These are phyloP conservation scores for Lagodon rhomboides DNA, from an alignment of 2,797 vertebrate genomes.

Conservation along the genomic window DNA sequence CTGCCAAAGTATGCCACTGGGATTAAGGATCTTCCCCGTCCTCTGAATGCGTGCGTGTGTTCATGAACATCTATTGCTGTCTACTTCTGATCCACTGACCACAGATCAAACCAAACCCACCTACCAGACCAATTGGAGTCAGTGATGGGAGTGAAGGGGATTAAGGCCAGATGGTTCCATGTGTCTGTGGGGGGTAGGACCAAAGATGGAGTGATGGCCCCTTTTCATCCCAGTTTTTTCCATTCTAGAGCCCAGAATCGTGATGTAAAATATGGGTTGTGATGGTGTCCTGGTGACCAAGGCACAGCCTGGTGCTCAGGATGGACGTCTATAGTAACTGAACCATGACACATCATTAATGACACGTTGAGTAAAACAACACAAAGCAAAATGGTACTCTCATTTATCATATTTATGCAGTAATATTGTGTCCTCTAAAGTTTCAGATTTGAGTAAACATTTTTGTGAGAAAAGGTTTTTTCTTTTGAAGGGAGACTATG, in stretches of 20 bases:
- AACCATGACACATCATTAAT: background rate
- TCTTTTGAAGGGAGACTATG: no score
- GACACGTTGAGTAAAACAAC: background rate
- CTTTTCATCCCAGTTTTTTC: background rate
- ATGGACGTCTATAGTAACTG: background rate
- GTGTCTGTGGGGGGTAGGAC: constrained; percentile 9
- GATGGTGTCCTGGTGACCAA: background rate
- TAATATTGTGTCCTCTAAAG: background rate
- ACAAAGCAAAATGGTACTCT: background rate
- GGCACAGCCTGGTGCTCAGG: no score
- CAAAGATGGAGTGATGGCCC: background rate
- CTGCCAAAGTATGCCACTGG: constrained; percentile 47
- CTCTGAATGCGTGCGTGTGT: constrained; percentile 27
- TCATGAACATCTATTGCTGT: constrained; percentile 13
- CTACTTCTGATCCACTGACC: constrained; percentile 34
- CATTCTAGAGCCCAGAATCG: background rate
- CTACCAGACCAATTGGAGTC: background rate
- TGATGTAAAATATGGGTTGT: background rate
- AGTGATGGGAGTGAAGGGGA: constrained; percentile 15
- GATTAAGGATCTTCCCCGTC: constrained; percentile 59
- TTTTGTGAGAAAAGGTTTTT: no score
- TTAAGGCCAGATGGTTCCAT: constrained; percentile 49
- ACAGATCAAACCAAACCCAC: constrained; percentile 21
- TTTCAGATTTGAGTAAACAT: no score
- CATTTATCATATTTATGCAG: background rate